Percentiles rank a stretch among this genome's conserved stretches.
phyloP scores from a whole-genome alignment of 1,140 invertebrate species.

The Cyrtorhinus lividipennis region DNA sequence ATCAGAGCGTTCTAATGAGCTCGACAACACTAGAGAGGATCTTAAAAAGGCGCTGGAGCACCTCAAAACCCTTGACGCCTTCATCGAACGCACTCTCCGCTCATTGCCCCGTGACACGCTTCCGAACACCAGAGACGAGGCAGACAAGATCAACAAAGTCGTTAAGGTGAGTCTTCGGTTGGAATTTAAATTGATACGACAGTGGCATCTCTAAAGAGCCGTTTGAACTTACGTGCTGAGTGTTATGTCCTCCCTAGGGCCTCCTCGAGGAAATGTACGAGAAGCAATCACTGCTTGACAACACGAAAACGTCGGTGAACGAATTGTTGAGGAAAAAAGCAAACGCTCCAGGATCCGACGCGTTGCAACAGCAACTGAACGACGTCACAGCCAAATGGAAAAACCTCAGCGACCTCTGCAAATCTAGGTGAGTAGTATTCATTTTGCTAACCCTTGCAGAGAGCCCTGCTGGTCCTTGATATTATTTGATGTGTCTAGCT shows the following conservation, averaged over 20 bases:
- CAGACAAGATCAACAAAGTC: slow-evolving; percentile 74
- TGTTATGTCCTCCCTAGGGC: slow-evolving; percentile 24
- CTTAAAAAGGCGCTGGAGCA: slow-evolving; percentile 71
- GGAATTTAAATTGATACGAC: too few relatives aligned
- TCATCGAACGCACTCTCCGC: slow-evolving; percentile 71
- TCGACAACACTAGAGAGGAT: slow-evolving; percentile 70
- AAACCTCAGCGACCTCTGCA: slow-evolving; percentile 67
- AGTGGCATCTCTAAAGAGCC: too few relatives aligned
- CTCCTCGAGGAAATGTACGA: slow-evolving; percentile 87
- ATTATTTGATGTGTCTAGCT: too few relatives aligned
- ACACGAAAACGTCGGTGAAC: slow-evolving; percentile 69
- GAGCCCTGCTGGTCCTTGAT: background rate
- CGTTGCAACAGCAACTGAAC: slow-evolving; percentile 66
- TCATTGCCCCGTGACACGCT: slow-evolving; percentile 64
- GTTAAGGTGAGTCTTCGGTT: slow-evolving; percentile 48
- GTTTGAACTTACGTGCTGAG: too few relatives aligned
- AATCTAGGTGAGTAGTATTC: slow-evolving; percentile 37
- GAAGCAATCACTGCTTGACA: slow-evolving; percentile 80
- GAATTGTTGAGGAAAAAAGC: slow-evolving; percentile 73
- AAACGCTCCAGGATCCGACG: slow-evolving; percentile 61
- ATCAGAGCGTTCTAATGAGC: slow-evolving; percentile 72
- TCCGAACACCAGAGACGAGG: slow-evolving; percentile 77
- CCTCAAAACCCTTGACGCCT: slow-evolving; percentile 54
- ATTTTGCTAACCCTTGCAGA: background rate
- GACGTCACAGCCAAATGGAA: slow-evolving; percentile 72